phyloP scores from a whole-genome alignment of 2,113 vertebrate species.

The Chaetorhynchus papuensis region DNA sequence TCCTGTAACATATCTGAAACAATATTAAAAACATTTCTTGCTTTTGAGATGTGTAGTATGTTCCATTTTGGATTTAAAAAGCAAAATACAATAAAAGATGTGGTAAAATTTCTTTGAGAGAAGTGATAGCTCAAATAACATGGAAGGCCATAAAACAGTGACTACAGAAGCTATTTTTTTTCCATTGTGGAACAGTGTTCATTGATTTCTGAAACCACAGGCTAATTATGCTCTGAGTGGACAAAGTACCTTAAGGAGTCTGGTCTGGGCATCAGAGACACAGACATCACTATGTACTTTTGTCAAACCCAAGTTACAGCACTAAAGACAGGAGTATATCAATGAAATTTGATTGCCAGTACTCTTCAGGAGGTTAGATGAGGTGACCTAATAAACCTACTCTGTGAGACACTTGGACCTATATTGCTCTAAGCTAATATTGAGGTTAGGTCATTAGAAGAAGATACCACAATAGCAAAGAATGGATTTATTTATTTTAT shows the following conservation, averaged over 20 bases:
- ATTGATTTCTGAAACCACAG: conserved; percentile 35
- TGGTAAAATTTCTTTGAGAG: not conserved
- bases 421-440: not conserved
- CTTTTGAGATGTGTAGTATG: not conserved
- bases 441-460: not conserved
- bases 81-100: not conserved
- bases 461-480: not conserved
- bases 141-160: not conserved
- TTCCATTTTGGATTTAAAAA: not conserved
- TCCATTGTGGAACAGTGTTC: not conserved
- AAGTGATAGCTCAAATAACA: not conserved
- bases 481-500: not conserved
- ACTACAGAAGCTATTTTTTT: not conserved
- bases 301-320: not conserved
- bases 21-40: not conserved
- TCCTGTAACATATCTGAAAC: not conserved
- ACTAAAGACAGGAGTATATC: not conserved
- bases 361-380: not conserved
- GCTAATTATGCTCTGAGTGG: not conserved
- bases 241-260: not conserved
- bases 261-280: not conserved
- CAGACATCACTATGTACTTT: not conserved
- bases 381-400: not conserved
- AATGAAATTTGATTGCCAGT: not conserved
- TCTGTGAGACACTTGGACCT: not conserved